phyloP scores from a whole-genome alignment of 2,888 invertebrate genomes.

The Amiota minor region DNA sequence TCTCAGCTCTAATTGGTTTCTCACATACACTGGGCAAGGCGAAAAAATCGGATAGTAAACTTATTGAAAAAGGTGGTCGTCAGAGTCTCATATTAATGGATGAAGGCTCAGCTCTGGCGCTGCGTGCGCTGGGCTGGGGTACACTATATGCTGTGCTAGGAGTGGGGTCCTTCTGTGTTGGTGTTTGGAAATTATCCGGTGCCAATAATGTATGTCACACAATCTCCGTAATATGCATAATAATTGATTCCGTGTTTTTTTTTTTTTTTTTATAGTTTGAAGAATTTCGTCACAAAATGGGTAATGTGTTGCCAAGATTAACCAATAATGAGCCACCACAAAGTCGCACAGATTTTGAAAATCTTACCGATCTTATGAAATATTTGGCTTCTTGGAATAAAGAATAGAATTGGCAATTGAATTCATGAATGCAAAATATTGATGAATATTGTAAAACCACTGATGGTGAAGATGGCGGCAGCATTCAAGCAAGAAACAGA shows the following conservation, averaged over 20 bases:
- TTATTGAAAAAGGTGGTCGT: conserved; percentile 80
- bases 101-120: conserved; percentile 84
- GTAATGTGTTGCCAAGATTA: conserved; percentile 82
- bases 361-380: conserved; percentile 86
- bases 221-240: background rate
- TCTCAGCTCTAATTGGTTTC: conserved; percentile 88
- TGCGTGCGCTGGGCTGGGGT: conserved; percentile 91
- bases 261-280: conserved; percentile 77
- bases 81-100: conserved; percentile 80
- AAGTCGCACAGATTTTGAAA: conserved; percentile 90
- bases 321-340: conserved; percentile 85
- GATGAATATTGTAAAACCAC: too few species aligned
- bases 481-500: background rate
- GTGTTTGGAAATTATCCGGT: conserved; percentile 91
- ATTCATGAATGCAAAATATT: too few species aligned
- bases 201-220: conserved; percentile 81
- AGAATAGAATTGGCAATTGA: conserved; percentile 51
- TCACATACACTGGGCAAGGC: conserved; percentile 84
- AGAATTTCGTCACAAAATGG: conserved; percentile 88
- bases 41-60: conserved; percentile 85
- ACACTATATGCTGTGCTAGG: conserved; percentile 90
- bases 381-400: conserved; percentile 78
- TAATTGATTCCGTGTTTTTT: too few species aligned
- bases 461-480: background rate
- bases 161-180: conserved; percentile 85